phyloP scores from a whole-genome alignment of 2,888 invertebrate species.

The Drosophila mettleri region DNA sequence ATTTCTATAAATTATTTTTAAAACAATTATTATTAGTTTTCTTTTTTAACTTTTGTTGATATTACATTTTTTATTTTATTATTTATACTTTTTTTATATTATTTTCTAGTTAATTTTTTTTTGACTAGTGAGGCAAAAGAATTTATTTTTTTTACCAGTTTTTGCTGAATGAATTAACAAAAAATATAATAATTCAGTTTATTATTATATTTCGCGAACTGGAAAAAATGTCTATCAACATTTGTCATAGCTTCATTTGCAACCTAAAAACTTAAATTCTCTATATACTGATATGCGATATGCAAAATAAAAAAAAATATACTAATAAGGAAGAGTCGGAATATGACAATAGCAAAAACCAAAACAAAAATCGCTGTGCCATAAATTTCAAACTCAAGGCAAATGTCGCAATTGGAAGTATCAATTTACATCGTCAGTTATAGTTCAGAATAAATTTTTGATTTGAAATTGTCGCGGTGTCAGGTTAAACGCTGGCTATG shows the following conservation, averaged over 20 bases:
- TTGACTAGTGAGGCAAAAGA: background rate
- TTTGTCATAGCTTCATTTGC: constrained; percentile 3
- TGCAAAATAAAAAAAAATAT: constrained; percentile 1
- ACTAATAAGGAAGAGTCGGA: constrained; percentile 14
- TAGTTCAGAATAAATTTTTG: constrained; percentile 27
- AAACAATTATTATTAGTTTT: no score
- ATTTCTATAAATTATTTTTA: no score
- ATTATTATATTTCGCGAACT: constrained; percentile 14
- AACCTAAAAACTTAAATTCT: constrained; percentile 20
- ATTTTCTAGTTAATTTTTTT: no score
- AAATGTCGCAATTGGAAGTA: constrained; percentile 42
- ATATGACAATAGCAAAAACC: constrained; percentile 24
- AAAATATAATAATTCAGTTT: background rate
- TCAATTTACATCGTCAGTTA: constrained; percentile 45
- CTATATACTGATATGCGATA: constrained; percentile 20
- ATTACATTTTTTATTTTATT: no score
- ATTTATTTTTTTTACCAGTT: background rate
- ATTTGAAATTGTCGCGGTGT: constrained; percentile 36
- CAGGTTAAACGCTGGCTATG: constrained; percentile 35
- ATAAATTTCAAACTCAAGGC: constrained; percentile 44
- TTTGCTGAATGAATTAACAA: background rate
- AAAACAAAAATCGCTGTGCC: constrained; percentile 29
- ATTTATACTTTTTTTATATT: background rate
- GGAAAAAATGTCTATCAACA: background rate
- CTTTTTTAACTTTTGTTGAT: no score